Conservation (phyloP, 2,797 vertebrate genomes). For the Gymnoscopelus braueri region DNA sequence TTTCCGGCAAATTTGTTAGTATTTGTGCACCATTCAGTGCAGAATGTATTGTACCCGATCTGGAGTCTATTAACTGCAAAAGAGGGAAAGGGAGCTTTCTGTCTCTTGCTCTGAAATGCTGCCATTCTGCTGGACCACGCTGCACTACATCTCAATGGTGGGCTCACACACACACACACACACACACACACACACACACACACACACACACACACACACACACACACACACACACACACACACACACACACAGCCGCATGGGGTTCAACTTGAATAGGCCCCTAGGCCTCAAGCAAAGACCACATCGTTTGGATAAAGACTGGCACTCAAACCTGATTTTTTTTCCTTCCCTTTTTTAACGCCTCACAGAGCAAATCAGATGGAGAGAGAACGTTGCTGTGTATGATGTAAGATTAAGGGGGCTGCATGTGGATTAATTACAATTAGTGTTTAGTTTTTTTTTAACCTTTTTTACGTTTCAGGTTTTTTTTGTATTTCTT, state of each 20-base stretch:
- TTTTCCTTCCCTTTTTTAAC: conserved; percentile 27
- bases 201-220: too few species aligned
- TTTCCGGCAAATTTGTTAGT: too few species aligned
- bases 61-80: conserved; percentile 50
- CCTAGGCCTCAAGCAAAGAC: conserved; percentile 70
- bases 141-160: conserved; percentile 77
- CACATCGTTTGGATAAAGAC: conserved; percentile 73
- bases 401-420: conserved; percentile 69
- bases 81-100: conserved; percentile 23
- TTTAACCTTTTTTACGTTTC: conserved; percentile 45
- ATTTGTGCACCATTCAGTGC: too few species aligned
- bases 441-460: neutral
- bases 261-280: conserved; percentile 74
- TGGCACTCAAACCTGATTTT: conserved; percentile 48
- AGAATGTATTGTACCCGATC: conserved; percentile 4
- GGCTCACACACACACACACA: conserved; percentile 24
- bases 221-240: too few species aligned
- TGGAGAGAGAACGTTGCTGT: conserved; percentile 68
- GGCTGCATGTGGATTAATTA: conserved; percentile 40
- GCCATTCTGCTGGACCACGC: conserved; percentile 77
- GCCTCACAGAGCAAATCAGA: conserved; percentile 69
- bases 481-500: neutral
- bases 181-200: too few species aligned
- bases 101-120: conserved; percentile 52
- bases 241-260: conserved; percentile 65